Evolutionary conservation across 2,797 vertebrate genomes (phyloP), one percentile per base, ranked within the genome.

Genomic region (Sphenopsis melanotis): DNA sequence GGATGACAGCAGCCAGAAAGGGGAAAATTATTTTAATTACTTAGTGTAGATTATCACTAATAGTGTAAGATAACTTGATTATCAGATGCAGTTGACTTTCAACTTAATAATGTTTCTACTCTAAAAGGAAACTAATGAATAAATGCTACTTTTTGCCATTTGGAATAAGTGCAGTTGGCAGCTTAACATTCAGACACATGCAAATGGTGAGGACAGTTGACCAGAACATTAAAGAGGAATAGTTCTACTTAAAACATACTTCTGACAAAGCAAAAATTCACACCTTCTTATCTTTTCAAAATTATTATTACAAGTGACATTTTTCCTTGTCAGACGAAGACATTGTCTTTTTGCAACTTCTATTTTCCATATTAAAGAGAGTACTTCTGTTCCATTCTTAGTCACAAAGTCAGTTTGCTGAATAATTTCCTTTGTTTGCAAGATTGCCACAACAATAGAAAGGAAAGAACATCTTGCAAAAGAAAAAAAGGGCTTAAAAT

Each of bases 311-410:
- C 26, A 68, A 92, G 79, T 92, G 81, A 91, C 87, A 69, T 81
- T 80, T 89, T 81, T 60, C 76, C 87, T 61, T 93, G 83, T 84
- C 61, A 97, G 60, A 63, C 4, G 2, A 93, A 96, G 81, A 80
- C 75, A 64, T 0, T 46, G 41, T 11, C 87, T 94, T 84, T 89
- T 71, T 55, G 50, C 68, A 89, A 20, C 26, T 85, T 82, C 78
- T 93, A 84, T 85, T 87, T 93, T 94, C 74, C 89, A 95, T 90
- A 93, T 65, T 94, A 92, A 95, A 94, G 70, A 90, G 70, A 95
- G 53, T 16, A 87, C 64, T 95, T 93, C 86, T 92, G 71, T 94
- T 77, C 93, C 88, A 80, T 92, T 94, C 78, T 93, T 96, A 95
- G 90, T 68, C 71, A 83, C 83, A 92, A 82, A 94, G 80, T 55